Conservation (phyloP, 2,888 invertebrate species). For the Chymomyza fuscimana region DNA sequence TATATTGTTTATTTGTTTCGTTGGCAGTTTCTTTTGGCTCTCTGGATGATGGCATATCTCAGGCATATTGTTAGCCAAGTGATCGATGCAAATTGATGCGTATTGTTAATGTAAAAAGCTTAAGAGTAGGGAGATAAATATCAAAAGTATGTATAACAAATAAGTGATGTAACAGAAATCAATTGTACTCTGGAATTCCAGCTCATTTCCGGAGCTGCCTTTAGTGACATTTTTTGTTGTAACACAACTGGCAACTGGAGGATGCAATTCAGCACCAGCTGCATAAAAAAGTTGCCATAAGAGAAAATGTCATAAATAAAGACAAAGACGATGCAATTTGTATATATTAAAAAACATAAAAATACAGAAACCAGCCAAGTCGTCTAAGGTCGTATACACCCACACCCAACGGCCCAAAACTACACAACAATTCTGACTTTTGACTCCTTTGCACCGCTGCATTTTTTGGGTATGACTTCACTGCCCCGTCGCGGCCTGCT, state of each 20-base stretch:
- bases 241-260: not conserved
- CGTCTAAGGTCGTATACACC: constrained; percentile 30
- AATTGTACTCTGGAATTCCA: constrained; percentile 4
- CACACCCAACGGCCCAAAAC: constrained; percentile 44
- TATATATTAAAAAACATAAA: constrained; percentile 68
- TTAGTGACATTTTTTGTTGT: not conserved
- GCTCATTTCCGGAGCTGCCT: constrained; percentile 42
- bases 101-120: constrained; percentile 50
- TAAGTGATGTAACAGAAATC: not conserved
- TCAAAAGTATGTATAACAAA: not conserved
- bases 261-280: constrained; percentile 26
- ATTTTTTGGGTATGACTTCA: constrained; percentile 12
- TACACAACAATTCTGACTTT: constrained; percentile 28
- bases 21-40: constrained; percentile 25
- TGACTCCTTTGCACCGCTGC: constrained; percentile 1
- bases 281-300: not conserved
- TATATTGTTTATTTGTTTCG: constrained; percentile 36
- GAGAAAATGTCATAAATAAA: constrained; percentile 67
- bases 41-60: constrained; percentile 24
- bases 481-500: constrained; percentile 49
- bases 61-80: constrained; percentile 66
- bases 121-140: not conserved
- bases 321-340: constrained; percentile 63
- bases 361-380: constrained; percentile 43
- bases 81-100: constrained; percentile 73